A percentile compares a stretch with the other conserved stretches of the same genome.
These are phyloP conservation scores for Periophthalmus magnuspinnatus DNA, from an alignment of 2,797 vertebrate genomes.

Conservation along the genomic window DNA sequence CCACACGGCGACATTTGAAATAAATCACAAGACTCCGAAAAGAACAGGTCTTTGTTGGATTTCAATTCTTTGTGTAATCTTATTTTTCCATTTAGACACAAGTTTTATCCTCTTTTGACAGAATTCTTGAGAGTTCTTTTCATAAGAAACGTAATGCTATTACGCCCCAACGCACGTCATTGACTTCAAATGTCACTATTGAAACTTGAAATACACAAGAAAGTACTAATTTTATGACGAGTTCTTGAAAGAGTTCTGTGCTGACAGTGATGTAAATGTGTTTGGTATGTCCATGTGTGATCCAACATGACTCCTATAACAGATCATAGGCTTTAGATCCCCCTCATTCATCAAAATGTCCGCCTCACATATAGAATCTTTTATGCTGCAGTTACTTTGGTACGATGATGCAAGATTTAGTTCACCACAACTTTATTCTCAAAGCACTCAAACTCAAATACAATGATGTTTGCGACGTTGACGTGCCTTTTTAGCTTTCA, in stretches of 20 bases:
- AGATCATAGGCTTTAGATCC: constrained; percentile 61
- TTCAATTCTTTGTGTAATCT: constrained; percentile 22
- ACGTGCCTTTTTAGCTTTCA: too few relatives aligned
- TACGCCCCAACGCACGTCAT: constrained; percentile 33
- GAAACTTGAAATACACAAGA: too few relatives aligned
- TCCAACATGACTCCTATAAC: constrained; percentile 41
- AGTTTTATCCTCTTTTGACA: constrained; percentile 26
- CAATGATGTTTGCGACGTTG: too few relatives aligned
- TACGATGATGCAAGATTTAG: constrained; percentile 40
- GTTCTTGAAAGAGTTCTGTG: constrained; percentile 35
- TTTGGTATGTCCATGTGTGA: constrained; percentile 58
- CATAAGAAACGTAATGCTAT: constrained; percentile 39
- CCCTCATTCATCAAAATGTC: constrained; percentile 63
- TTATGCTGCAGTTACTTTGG: constrained; percentile 25
- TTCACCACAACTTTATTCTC: constrained; percentile 34
- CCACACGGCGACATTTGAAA: constrained; percentile 19
- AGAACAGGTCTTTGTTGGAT: constrained; percentile 30
- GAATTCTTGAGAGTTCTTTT: constrained; percentile 44
- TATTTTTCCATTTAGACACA: constrained; percentile 9
- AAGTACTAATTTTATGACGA: constrained; percentile 24
- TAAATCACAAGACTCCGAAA: constrained; percentile 49
- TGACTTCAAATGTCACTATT: too few relatives aligned
- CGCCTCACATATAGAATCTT: constrained; percentile 50
- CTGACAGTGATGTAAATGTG: constrained; percentile 61
- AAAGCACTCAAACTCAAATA: too few relatives aligned